Evolutionary conservation across 2,888 invertebrate genomes (phyloP).

Genomic region (Hirtodrosophila duncani): DNA sequence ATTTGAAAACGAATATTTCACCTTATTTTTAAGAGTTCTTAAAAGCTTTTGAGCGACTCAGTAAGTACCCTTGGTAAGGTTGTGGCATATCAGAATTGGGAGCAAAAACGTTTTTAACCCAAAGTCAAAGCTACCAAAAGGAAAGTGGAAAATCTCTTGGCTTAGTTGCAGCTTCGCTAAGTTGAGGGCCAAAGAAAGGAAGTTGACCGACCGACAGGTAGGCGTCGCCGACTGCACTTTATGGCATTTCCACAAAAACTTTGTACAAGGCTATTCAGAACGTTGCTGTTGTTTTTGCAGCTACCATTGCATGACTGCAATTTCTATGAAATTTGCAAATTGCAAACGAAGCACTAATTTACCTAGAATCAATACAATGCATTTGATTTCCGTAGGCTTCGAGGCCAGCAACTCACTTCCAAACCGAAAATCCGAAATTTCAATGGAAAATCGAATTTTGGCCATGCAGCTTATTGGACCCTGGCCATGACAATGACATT

Average conservation of each 20-base stretch:
- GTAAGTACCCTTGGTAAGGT: no score
- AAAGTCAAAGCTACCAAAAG: constrained; percentile 11
- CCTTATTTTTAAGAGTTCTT: no score
- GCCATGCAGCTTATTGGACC: constrained; percentile 30
- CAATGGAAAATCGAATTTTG: constrained; percentile 65
- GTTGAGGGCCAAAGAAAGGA: constrained; percentile 5
- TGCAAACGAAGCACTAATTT: constrained; percentile 49
- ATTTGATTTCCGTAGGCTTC: constrained; percentile 21
- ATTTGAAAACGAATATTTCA: no score
- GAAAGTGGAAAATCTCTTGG: constrained; percentile 1
- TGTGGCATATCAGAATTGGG: no score
- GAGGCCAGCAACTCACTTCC: constrained; percentile 16
- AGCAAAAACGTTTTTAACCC: no score
- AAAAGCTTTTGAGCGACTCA: no score
- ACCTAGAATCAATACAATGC: constrained; percentile 17
- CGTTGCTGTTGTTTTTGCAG: constrained; percentile 27
- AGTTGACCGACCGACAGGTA: constrained; percentile 33
- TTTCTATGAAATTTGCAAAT: constrained; percentile 41
- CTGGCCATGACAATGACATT: constrained; percentile 40
- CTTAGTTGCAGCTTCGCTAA: constrained; percentile 3
- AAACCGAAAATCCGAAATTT: constrained; percentile 27
- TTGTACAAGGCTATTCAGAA: constrained; percentile 1
- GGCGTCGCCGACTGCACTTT: constrained; percentile 10
- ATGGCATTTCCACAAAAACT: constrained; percentile 5
- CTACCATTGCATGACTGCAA: constrained; percentile 16